Percentiles rank a stretch among this genome's conserved stretches.
phyloP scores from a whole-genome alignment of 2,888 invertebrate genomes.

The Boloria euphrosyne region DNA sequence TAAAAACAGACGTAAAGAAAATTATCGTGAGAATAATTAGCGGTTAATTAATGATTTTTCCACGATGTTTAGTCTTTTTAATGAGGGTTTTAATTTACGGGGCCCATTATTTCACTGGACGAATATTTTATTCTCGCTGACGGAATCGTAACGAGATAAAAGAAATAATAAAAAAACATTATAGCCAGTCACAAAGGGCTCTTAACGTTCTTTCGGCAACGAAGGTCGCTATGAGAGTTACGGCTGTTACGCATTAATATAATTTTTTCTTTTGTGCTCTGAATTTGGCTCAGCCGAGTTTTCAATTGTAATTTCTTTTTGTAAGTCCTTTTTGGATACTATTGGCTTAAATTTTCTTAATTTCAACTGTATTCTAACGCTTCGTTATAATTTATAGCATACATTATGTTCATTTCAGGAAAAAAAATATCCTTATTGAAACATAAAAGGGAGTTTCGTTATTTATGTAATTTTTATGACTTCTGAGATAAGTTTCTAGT shows the following conservation, averaged over 20 bases:
- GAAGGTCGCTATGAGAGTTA: constrained; percentile 53
- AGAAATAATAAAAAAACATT: constrained; percentile 65
- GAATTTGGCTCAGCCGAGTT: constrained; percentile 44
- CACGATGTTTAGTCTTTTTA: constrained; percentile 56
- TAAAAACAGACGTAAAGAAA: constrained; percentile 35
- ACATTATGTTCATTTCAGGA: background rate
- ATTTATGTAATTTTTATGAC: background rate
- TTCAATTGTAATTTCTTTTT: constrained; percentile 34
- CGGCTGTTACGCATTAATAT: constrained; percentile 63
- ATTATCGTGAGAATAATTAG: constrained; percentile 51
- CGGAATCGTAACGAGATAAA: constrained; percentile 59
- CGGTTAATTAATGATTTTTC: constrained; percentile 51
- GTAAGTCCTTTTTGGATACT: constrained; percentile 25
- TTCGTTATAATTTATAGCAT: background rate
- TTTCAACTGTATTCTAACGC: constrained; percentile 10
- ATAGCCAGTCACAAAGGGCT: constrained; percentile 62
- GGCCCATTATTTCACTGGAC: constrained; percentile 70
- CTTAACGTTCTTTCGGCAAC: constrained; percentile 60
- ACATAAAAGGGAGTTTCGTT: background rate
- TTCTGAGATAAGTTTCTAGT: too few species aligned
- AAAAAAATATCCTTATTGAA: too few species aligned
- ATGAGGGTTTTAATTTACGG: constrained; percentile 67
- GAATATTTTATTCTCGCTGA: constrained; percentile 68
- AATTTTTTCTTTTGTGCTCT: constrained; percentile 54
- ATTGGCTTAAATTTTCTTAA: constrained; percentile 21